Evolutionary conservation across 2,797 vertebrate genomes (phyloP).

Genomic region (Gymnothorax reevesii): DNA sequence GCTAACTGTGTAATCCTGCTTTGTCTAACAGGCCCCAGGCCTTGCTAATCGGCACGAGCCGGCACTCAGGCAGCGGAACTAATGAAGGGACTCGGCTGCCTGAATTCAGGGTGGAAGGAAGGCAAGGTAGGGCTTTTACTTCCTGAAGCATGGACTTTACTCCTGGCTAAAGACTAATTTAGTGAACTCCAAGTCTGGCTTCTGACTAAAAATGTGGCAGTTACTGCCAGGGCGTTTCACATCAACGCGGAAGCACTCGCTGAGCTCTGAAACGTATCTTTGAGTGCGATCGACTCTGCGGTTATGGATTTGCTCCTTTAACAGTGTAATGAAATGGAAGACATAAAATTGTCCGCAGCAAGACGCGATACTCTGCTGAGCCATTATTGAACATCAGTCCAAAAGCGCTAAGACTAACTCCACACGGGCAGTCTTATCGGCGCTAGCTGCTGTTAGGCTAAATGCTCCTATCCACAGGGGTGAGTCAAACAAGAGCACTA

Average conservation of each 20-base stretch:
- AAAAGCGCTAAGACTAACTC: conserved; percentile 44
- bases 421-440: conserved; percentile 56
- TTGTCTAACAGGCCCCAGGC: too few species aligned
- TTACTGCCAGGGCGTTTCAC: neutral
- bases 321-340: conserved; percentile 53
- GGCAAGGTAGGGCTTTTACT: too few species aligned
- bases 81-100: too few species aligned
- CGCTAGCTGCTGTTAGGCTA: conserved; percentile 46
- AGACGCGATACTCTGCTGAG: conserved; percentile 41
- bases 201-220: neutral
- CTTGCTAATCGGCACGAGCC: too few species aligned
- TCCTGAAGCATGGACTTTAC: too few species aligned
- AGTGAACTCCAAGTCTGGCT: neutral
- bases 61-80: too few species aligned
- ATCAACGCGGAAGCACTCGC: neutral
- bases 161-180: too few species aligned
- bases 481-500: conserved; percentile 40
- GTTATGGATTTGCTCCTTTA: conserved; percentile 46
- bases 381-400: conserved; percentile 53
- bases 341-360: conserved; percentile 46
- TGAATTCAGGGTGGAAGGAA: too few species aligned
- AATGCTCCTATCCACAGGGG: conserved; percentile 49
- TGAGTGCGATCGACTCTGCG: conserved; percentile 42
- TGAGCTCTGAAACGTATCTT: neutral
- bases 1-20: too few species aligned